Percentiles rank a stretch among this genome's conserved stretches.
These are phyloP conservation scores for Melopsittacus undulatus DNA, from an alignment of 2,797 vertebrate genomes.

Conservation along the genomic window DNA sequence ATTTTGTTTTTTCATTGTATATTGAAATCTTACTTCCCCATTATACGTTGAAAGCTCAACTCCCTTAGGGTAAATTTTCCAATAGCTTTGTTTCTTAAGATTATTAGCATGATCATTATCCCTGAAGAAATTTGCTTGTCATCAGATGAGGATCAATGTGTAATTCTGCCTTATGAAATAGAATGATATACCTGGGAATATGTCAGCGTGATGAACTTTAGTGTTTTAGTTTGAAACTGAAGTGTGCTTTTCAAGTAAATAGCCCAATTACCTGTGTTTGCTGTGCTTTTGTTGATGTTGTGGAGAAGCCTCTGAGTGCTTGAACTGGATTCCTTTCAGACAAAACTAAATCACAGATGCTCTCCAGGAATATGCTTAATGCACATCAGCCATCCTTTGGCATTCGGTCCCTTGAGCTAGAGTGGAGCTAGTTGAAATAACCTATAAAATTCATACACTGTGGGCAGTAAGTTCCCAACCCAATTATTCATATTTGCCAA, in stretches of 20 bases:
- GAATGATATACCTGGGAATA: neutral
- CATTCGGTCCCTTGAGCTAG: neutral
- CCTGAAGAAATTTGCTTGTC: neutral
- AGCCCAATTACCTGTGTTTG: neutral
- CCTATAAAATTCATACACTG: neutral
- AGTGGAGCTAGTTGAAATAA: neutral
- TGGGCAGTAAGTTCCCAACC: neutral
- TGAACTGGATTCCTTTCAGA: neutral
- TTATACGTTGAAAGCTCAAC: neutral
- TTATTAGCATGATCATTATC: neutral
- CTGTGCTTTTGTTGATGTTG: neutral
- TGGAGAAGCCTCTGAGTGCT: neutral
- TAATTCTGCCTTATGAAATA: neutral
- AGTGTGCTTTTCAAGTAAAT: neutral
- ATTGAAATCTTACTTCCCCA: neutral
- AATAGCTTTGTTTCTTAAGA: neutral
- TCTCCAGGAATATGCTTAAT: neutral
- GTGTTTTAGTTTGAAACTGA: neutral
- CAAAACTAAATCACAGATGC: neutral
- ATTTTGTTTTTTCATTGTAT: neutral
- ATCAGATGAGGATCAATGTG: neutral
- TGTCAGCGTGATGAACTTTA: neutral
- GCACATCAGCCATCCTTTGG: neutral
- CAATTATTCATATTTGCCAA: neutral
- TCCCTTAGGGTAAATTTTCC: accelerated